Conservation (phyloP, 2,797 vertebrate species). For the Platyrinchus mystaceus region DNA sequence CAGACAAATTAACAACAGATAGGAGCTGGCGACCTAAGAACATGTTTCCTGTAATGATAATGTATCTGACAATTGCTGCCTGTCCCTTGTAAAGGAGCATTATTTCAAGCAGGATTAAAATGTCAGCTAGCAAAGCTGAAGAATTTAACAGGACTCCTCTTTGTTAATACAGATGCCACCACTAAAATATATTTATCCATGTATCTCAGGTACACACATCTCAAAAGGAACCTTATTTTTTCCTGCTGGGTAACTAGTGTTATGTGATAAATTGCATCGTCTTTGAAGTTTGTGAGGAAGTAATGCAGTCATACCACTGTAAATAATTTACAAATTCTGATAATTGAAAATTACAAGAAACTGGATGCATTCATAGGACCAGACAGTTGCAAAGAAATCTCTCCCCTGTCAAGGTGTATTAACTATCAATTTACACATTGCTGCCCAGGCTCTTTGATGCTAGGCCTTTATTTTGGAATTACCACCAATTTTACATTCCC, state of each 20-base stretch:
- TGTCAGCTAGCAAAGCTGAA: neutral
- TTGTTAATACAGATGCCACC: neutral
- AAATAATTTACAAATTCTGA: neutral
- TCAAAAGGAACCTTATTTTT: neutral
- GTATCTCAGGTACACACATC: neutral
- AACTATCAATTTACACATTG: neutral
- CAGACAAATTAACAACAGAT: neutral
- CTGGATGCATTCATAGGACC: fast-evolving
- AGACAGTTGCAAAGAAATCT: neutral
- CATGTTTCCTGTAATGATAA: neutral
- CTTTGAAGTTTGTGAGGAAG: neutral
- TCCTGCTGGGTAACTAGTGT: neutral
- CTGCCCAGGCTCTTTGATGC: neutral
- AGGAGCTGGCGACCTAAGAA: neutral
- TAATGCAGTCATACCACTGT: neutral
- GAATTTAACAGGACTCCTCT: neutral
- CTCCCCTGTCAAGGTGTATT: neutral
- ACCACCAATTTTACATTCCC: neutral
- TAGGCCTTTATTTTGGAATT: neutral
- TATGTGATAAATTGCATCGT: neutral
- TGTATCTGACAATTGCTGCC: neutral
- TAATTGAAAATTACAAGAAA: neutral
- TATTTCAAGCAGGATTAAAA: neutral
- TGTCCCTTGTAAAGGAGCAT: neutral
- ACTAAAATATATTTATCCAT: neutral